phyloP scores from a whole-genome alignment of 1,140 invertebrate genomes.

The silkworm (Bombyx mori) region DNA sequence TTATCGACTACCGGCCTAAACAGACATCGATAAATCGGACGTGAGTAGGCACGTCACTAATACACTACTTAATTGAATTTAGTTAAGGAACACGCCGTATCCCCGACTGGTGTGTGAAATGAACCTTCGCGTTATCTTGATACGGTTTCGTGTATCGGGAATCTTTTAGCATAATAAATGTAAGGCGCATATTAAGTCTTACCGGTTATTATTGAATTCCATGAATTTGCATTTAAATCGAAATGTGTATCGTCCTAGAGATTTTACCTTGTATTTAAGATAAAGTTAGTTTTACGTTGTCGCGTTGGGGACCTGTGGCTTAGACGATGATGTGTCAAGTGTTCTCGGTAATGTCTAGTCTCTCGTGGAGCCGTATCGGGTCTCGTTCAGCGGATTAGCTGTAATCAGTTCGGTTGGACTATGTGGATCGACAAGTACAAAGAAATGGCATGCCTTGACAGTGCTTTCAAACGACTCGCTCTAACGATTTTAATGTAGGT shows the following conservation, averaged over 20 bases:
- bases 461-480: background rate
- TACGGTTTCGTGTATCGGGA: constrained; percentile 21
- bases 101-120: no score
- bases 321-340: constrained; percentile 50
- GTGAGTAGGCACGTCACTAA: constrained; percentile 14
- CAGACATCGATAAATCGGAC: constrained; percentile 20
- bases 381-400: constrained; percentile 40
- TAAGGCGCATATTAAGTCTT: constrained; percentile 47
- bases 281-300: constrained; percentile 57
- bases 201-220: constrained; percentile 66
- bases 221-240: constrained; percentile 71
- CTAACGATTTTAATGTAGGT: no score
- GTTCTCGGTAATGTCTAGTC: constrained; percentile 65
- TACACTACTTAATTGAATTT: constrained; percentile 17
- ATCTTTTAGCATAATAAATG: constrained; percentile 60
- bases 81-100: constrained; percentile 2
- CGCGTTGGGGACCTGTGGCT: constrained; percentile 50
- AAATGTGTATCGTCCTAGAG: constrained; percentile 67
- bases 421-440: constrained; percentile 61
- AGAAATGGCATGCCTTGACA: constrained; percentile 47
- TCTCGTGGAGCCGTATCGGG: constrained; percentile 36
- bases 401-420: constrained; percentile 41
- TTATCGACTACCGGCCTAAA: constrained; percentile 24
- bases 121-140: constrained; percentile 1
- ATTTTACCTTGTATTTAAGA: constrained; percentile 67